phyloP scores from a whole-genome alignment of 1,140 invertebrate genomes.

The Agrypnia vestita region DNA sequence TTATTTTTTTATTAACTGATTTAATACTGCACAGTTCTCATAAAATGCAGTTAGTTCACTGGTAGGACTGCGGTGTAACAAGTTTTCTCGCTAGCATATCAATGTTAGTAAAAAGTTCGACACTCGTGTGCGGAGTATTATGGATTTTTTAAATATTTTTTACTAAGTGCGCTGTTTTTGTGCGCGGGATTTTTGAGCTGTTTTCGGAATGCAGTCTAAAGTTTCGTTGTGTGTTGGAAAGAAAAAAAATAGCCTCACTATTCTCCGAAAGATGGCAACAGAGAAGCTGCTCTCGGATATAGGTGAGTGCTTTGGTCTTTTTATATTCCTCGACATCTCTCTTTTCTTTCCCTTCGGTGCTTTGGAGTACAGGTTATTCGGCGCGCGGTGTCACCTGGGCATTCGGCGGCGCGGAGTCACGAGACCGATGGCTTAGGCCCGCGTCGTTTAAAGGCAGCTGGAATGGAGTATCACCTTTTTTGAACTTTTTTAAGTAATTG shows the following conservation, averaged over 20 bases:
- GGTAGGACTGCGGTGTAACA: not conserved
- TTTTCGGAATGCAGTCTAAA: not conserved
- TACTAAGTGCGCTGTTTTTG: not conserved
- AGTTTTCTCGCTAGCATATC: not conserved
- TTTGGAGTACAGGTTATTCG: constrained; percentile 12
- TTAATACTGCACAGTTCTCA: not conserved
- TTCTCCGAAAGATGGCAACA: constrained; percentile 50
- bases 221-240: constrained; percentile 15
- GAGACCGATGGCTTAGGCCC: not conserved
- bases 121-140: not conserved
- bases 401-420: not conserved
- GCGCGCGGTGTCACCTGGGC: not conserved
- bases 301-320: constrained; percentile 42
- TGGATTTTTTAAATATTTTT: not conserved
- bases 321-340: constrained; percentile 35
- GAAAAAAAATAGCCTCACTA: constrained; percentile 50
- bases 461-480: not conserved
- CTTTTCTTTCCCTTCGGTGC: constrained; percentile 23
- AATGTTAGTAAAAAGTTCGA: not conserved
- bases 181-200: no score
- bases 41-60: not conserved
- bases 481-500: not conserved
- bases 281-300: constrained; percentile 44
- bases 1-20: constrained; percentile 4
- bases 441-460: not conserved